Conservation (phyloP, 2,888 invertebrate species). For the Eupeodes latifasciatus region DNA sequence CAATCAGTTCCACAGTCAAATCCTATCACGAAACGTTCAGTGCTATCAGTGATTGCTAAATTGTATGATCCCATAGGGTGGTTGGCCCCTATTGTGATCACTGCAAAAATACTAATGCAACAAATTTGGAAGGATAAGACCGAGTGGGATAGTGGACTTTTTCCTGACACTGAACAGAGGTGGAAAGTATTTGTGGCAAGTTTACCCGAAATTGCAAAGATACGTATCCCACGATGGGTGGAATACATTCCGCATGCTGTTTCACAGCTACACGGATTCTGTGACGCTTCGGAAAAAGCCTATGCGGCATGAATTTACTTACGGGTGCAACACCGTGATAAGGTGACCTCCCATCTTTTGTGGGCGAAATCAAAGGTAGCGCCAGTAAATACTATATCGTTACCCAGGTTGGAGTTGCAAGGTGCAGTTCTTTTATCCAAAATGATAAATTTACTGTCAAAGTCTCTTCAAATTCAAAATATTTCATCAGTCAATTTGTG, state of each 20-base stretch:
- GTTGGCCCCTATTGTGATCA: constrained; percentile 49
- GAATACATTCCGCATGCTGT: neutral
- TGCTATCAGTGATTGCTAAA: no score
- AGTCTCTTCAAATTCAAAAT: neutral
- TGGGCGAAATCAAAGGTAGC: constrained; percentile 49
- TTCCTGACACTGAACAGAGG: neutral
- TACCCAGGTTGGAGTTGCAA: constrained; percentile 18
- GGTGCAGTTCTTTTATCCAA: constrained; percentile 54
- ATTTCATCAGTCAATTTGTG: neutral
- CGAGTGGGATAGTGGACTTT: neutral
- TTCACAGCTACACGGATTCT: constrained; percentile 59
- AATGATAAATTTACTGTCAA: neutral
- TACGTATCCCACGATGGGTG: constrained; percentile 9
- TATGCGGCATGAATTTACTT: constrained; percentile 50
- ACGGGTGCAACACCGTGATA: neutral
- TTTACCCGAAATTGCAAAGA: neutral
- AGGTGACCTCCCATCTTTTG: neutral
- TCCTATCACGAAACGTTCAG: no score
- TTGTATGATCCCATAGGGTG: no score
- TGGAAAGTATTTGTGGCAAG: neutral
- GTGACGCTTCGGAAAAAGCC: constrained; percentile 61
- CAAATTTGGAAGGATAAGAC: constrained; percentile 14
- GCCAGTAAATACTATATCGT: constrained; percentile 40
- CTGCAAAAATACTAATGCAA: constrained; percentile 64
- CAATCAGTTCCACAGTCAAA: no score